A percentile compares a stretch with the other conserved stretches of the same genome.
Conservation (phyloP, 2,797 vertebrate species). For the Onychomys arenicola region DNA sequence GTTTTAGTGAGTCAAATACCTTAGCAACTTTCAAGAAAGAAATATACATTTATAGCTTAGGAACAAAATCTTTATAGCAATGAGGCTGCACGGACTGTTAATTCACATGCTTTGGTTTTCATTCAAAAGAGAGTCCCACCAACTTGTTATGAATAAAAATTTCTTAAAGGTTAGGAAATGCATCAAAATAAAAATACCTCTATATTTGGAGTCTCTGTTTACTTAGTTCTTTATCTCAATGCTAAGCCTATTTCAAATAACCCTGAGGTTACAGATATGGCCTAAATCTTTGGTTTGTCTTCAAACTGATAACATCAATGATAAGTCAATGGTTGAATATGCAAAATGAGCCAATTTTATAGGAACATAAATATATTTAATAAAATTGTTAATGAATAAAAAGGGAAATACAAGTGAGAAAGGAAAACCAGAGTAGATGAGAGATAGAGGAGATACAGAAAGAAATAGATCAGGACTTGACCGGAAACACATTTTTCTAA, state of each 20-base stretch:
- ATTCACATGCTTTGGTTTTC: conserved; percentile 48
- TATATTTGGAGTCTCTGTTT: conserved; percentile 18
- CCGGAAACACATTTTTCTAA: conserved; percentile 2
- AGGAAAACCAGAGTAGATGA: background rate
- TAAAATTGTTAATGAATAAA: conserved; percentile 6
- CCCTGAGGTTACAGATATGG: background rate
- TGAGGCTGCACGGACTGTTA: conserved; percentile 10
- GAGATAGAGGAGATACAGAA: background rate
- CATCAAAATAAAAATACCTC: conserved; percentile 20
- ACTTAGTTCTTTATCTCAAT: conserved; percentile 45
- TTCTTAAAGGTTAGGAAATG: background rate
- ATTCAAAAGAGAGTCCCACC: conserved; percentile 28
- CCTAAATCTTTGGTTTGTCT: conserved; percentile 10
- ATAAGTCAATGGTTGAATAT: background rate
- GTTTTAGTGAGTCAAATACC: conserved; percentile 72
- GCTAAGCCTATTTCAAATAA: background rate
- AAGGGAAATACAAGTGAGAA: background rate
- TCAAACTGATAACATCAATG: background rate
- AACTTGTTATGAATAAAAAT: conserved; percentile 57
- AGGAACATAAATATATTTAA: background rate
- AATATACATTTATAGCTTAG: conserved; percentile 63
- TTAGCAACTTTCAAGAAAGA: conserved; percentile 73
- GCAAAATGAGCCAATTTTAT: background rate
- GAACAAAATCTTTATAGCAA: conserved; percentile 58
- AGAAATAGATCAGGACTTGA: background rate